Base-by-base conservation (phyloP, 2,113 vertebrate species). In the Gavia stellata region DNA sequence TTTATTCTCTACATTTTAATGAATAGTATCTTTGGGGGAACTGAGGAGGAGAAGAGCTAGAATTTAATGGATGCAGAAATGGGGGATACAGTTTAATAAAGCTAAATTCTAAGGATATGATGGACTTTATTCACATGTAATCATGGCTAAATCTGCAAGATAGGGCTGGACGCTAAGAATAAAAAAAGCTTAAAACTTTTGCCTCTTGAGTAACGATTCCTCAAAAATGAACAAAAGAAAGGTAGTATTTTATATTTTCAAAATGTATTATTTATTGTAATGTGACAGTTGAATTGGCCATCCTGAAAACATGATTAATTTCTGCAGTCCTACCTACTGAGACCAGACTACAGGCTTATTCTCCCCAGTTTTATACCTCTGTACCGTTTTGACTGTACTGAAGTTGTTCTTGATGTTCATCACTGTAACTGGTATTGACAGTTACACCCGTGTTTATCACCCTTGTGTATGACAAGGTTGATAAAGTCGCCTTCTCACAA, bases 1-100 rank as follows among this genome's bases (percentile, higher is more conserved):
- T 90, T 96, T 95, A 53, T 70, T 91, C 84, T 92, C 38, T 72
- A 87, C 34, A 53, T 92, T 96, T 94, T 97, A 97, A 98, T 95
- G 97, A 97, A 96, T 50, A 71, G 42, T 49, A 86, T 96, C 63
- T 65, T 62, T 62, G 82, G 38, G 82, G 31, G 66, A 81, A 53
- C 58, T 63, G 82, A 58, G 78, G 62, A 95, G 68, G 70, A 96
- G 56, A 29, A 81, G 85, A 93, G 61, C 26, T 59, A 79, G 91
- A 94, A 96, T 96, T 95, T 96, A 88, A 94, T 88, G 58, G 81
- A 75, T 89, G 21, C 19, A 63, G 65, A 71, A 24, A 81, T 45
- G n/a, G 33, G 65, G 31, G n/a, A 80, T 18, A 70, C 25, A 72
- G 55, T 86, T 88, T 85, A 84, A 96, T 86, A 95, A 92, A 84